These are phyloP conservation scores for Agrilus planipennis DNA, from an alignment of 1,140 invertebrate species.

Conservation along the genomic window DNA sequence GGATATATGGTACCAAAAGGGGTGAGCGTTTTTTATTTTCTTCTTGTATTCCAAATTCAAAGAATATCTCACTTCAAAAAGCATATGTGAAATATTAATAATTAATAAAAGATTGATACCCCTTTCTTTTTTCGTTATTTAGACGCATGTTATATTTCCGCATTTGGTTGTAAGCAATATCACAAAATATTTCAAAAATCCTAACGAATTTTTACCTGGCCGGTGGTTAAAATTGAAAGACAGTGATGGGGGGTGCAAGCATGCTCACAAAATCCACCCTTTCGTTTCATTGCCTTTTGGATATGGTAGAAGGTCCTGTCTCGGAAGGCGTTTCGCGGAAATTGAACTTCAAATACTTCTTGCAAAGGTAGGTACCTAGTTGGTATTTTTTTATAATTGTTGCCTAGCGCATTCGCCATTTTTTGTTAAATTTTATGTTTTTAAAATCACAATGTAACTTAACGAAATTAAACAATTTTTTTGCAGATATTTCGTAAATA, in stretches of 20 bases:
- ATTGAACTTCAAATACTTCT: conserved; percentile 63
- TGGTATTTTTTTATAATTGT: not conserved
- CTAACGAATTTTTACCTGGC: conserved; percentile 58
- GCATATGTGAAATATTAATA: not conserved
- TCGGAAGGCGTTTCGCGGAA: conserved; percentile 70
- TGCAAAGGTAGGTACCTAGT: conserved; percentile 38
- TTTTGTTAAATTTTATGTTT: not conserved
- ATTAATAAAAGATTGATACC: conserved; percentile 8
- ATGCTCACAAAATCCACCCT: conserved; percentile 42
- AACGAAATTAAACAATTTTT: conserved; percentile 4
- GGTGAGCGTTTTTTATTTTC: conserved; percentile 41
- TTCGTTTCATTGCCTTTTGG: conserved; percentile 74
- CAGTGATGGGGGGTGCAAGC: conserved; percentile 15
- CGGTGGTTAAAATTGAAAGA: conserved; percentile 51
- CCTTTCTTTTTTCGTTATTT: conserved; percentile 18
- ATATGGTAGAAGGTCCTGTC: conserved; percentile 68
- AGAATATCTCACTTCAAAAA: not conserved
- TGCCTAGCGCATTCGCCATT: not conserved
- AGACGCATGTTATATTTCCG: conserved; percentile 72
- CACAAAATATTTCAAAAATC: conserved; percentile 55
- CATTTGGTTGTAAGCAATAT: conserved; percentile 69
- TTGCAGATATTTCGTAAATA: conserved; percentile 53
- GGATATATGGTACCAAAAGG: conserved; percentile 81
- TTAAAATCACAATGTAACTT: not conserved
- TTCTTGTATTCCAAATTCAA: conserved; percentile 4